These are phyloP conservation scores for pig (Sus scrofa) DNA, from an alignment of 2,113 vertebrate genomes.

Conservation along the genomic window DNA sequence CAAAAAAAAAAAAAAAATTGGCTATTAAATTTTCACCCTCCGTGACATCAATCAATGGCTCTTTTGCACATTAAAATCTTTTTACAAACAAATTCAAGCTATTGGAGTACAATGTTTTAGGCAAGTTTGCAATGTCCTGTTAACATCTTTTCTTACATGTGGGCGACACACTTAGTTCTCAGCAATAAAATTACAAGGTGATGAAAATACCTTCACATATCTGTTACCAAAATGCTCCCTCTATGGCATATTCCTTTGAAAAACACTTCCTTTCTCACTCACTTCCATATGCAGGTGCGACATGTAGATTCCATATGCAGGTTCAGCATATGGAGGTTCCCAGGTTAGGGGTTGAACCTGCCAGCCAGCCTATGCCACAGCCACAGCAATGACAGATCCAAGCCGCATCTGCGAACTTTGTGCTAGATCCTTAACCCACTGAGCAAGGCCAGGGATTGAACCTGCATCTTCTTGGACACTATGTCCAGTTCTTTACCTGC, in stretches of 20 bases:
- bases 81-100: conserved; percentile 33
- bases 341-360: too few relatives aligned
- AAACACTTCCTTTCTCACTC: not conserved
- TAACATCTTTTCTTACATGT: not conserved
- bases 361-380: too few relatives aligned
- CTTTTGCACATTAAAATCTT: conserved; percentile 18
- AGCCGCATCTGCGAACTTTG: too few relatives aligned
- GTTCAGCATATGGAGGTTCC: too few relatives aligned
- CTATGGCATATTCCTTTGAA: not conserved
- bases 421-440: too few relatives aligned
- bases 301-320: too few relatives aligned
- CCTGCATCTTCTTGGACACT: too few relatives aligned
- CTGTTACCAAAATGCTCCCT: conserved; percentile 13
- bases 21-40: conserved; percentile 25
- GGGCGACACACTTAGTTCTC: not conserved
- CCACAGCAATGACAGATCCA: too few relatives aligned
- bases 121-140: not conserved
- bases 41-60: not conserved
- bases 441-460: too few relatives aligned
- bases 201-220: not conserved
- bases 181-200: conserved; percentile 26
- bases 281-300: too few relatives aligned
- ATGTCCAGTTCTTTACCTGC: too few relatives aligned
- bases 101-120: not conserved
- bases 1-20: too few relatives aligned